Evolutionary conservation across 2,888 invertebrate species (phyloP), one percentile per base, ranked within the genome.

Genomic region (Fissipunctia ypsillon): DNA sequence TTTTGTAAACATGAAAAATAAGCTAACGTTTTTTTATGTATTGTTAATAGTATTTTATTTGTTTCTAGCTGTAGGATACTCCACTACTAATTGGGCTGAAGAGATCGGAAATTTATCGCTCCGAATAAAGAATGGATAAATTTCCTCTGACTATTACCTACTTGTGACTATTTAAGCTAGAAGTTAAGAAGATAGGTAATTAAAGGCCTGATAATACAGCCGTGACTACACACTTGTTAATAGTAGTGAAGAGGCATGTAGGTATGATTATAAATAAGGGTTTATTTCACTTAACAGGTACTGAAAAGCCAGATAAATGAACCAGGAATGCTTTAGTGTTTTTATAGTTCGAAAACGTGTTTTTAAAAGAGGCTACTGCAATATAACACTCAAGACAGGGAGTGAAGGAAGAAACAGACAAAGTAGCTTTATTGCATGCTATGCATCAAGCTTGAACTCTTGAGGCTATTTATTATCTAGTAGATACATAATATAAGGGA

Each of bases 11-110:
- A 41, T 1, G 22, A 63, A 43, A 4, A 28, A 28, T 22, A 45
- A 43, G 38, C 38, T 38, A 38, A 28, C 22, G 25, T 28, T 28
- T 25, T 14, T 38, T 25, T 2, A 22, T 35, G n/a, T 9, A 59
- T 28, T 59, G n/a, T 78, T 69, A 28, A 57, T 28, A 35, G 57
- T 28, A 10, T 43, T 57, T 70, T 22, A 35, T 25, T 70, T 71
- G 73, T 56, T 56, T 61, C 12, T 73, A 61, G 54, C 43, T 56
- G 28, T 16, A 56, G n/a, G n/a, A 48, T 45, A 59, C 57, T 80
- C 28, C 57, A 35, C 41, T 52, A 54, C 81, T 77, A 77, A 77
- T 80, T 80, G 52, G 81, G 64, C 35, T 31, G 7, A 31, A 59
- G 50, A 52, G 45, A 48, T 60, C n/a, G 45, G 64, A 65, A 65